These are phyloP conservation scores for Caenorhabditis virilis DNA, from an alignment of 2,888 invertebrate species.

Conservation along the genomic window DNA sequence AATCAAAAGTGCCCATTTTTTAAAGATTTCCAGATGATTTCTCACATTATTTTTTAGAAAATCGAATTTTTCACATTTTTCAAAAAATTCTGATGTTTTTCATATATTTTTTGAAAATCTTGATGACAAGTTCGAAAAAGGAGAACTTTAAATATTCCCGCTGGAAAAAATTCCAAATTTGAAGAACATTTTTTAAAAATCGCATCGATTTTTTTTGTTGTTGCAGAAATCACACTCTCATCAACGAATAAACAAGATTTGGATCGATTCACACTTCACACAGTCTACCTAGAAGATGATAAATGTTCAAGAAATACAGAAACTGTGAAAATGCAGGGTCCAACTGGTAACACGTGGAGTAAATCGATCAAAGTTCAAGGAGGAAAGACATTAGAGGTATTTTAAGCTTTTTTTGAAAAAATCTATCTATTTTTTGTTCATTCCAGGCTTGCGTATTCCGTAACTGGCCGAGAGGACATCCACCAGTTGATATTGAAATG, in stretches of 20 bases:
- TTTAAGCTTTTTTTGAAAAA: neutral
- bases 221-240: constrained; percentile 60
- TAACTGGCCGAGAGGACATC: constrained; percentile 37
- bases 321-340: constrained; percentile 75
- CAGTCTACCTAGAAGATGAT: constrained; percentile 84
- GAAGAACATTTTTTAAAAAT: constrained; percentile 19
- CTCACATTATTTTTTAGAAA: no score
- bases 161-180: no score
- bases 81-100: no score
- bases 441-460: constrained; percentile 26
- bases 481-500: constrained; percentile 44
- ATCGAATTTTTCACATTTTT: constrained; percentile 2
- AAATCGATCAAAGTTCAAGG: constrained; percentile 72
- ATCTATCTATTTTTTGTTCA: neutral
- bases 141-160: no score
- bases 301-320: constrained; percentile 81
- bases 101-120: no score
- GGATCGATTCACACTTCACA: constrained; percentile 84
- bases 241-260: constrained; percentile 74
- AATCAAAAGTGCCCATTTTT: no score
- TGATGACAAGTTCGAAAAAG: no score
- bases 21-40: no score
- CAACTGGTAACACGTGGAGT: constrained; percentile 40
- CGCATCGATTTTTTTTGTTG: constrained; percentile 44
- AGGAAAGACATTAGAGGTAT: constrained; percentile 81